Percentiles rank a stretch among this genome's conserved stretches.
Evolutionary conservation across 2,113 vertebrate species (phyloP).

Genomic region (Casuarius casuarius): DNA sequence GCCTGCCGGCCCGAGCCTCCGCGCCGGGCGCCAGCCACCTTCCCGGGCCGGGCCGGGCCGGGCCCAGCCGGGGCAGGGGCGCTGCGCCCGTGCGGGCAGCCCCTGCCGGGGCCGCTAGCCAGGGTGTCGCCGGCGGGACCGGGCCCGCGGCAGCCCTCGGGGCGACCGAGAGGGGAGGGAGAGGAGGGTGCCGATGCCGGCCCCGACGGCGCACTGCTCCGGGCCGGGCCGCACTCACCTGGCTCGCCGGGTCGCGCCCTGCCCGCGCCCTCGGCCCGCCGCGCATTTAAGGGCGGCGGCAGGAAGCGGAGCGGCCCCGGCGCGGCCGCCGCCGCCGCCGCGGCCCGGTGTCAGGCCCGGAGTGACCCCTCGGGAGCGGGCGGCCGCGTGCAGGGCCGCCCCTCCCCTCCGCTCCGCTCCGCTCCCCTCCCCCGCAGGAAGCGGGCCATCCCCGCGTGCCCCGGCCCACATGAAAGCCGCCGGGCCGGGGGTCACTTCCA

Average conservation of each 20-base stretch:
- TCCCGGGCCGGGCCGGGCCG: too few relatives aligned
- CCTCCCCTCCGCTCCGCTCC: constrained; percentile 69
- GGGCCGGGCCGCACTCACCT: constrained; percentile 53
- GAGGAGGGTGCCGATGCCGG: too few relatives aligned
- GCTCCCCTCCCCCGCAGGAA: constrained; percentile 85
- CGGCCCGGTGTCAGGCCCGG: constrained; percentile 68
- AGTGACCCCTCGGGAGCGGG: constrained; percentile 61
- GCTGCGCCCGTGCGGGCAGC: too few relatives aligned
- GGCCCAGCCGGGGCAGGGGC: too few relatives aligned
- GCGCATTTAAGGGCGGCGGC: constrained; percentile 71
- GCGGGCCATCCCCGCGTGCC: constrained; percentile 84
- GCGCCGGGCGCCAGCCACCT: too few relatives aligned
- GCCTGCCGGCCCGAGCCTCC: too few relatives aligned
- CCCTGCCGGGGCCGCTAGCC: too few relatives aligned
- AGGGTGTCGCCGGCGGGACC: too few relatives aligned
- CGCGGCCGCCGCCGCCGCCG: constrained; percentile 32
- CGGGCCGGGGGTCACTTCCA: constrained; percentile 90
- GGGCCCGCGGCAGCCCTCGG: too few relatives aligned
- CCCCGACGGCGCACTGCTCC: too few relatives aligned
- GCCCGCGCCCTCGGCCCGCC: not conserved
- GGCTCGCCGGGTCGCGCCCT: constrained; percentile 64
- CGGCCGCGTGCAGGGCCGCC: constrained; percentile 41
- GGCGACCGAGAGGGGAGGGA: too few relatives aligned
- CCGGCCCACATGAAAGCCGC: constrained; percentile 77
- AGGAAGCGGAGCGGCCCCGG: constrained; percentile 43